Evolutionary conservation across 2,113 vertebrate species (phyloP), one percentile per base, ranked within the genome.

Genomic region (Prunella fulvescens): DNA sequence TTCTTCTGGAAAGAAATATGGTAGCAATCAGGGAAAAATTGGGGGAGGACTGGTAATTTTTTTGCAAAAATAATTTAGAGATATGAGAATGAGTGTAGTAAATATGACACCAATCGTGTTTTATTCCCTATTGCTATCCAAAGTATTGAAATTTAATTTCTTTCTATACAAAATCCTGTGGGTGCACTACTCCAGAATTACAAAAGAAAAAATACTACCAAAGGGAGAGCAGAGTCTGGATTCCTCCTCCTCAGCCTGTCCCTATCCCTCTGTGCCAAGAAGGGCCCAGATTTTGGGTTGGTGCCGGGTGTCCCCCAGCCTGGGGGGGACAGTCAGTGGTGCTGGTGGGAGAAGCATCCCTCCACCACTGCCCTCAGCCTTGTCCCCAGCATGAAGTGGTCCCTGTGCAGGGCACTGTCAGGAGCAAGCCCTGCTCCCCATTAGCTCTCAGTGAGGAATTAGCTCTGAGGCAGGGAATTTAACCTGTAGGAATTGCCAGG

Each of bases 391-490:
- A 0, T 58, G 72, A 66, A 58, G 24, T 1, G 1, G 5, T 66
- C 26, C 19, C 40, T 2, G 7, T 29, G 19, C 18, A 24, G 50
- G 73, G 51, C 0, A 0, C 51, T 67, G 58, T 37, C 50, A 23
- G 54, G 26, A 84, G 13, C 33, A 73, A 89, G 15, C 24, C 35
- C 16, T 64, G 44, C 78, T 85, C 31, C 13, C 22, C 22, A 2
- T 7, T 12, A 40, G 31, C 44, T 60, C 56, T 79, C 53, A 64
- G 61, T 0, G 0, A 79, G 61, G 26, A n/a, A n/a, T n/a, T n/a
- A n/a, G n/a, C n/a, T n/a, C 15, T 19, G 8, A 72, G 57, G 48
- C 31, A 51, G n/a, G 42, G 44, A 66, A 14, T 71, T 92, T 39
- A 42, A 58, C 40, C 70, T 15, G 1, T 42, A 29, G 39, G 44